Evolutionary conservation across 2,797 vertebrate species (phyloP), one percentile per base, ranked within the genome.

Genomic region (Ataeniobius toweri): DNA sequence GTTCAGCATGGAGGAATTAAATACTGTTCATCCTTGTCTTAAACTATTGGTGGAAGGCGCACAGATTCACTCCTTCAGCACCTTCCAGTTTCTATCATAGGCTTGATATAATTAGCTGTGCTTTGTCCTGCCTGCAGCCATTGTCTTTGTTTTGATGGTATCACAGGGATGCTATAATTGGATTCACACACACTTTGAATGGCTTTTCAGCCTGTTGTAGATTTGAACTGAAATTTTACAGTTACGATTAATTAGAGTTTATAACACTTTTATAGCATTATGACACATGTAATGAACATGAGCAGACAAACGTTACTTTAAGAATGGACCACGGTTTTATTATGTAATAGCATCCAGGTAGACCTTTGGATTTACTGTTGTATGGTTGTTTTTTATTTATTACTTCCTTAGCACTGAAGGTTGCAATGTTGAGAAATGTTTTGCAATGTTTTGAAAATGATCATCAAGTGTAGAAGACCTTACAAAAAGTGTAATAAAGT

Each of bases 81-180:
- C 59, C 89, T 89, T 82, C 70, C 81, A 70, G 79, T 86, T 90
- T 85, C 84, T 77, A 88, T 91, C 89, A 90, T 71, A 84, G 76
- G 61, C 63, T 81, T 74, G 87, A 89, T 91, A 89, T 92, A 92
- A 92, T 93, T 93, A 90, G 89, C 75, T 83, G 63, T 28, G 74
- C 77, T 90, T 88, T 88, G 82, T 90, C 80, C 79, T 75, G 88
- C 90, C 88, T 67, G 77, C 9, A 86, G 89, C 86, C 85, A 86
- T 93, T 90, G 88, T 90, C 88, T 89, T 88, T 90, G 81, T 90
- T 92, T 90, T 88, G 93, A 93, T 93, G 75, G 70, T 91, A 92
- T 93, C 89, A 70, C 74, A 74, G 79, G 73, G 77, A 0, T 80
- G 68, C 86, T 81, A 74, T 92, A 92, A 93, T 93, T 91, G 91